phyloP scores from a whole-genome alignment of 1,140 invertebrate genomes.

The Zaprionus camerounensis region DNA sequence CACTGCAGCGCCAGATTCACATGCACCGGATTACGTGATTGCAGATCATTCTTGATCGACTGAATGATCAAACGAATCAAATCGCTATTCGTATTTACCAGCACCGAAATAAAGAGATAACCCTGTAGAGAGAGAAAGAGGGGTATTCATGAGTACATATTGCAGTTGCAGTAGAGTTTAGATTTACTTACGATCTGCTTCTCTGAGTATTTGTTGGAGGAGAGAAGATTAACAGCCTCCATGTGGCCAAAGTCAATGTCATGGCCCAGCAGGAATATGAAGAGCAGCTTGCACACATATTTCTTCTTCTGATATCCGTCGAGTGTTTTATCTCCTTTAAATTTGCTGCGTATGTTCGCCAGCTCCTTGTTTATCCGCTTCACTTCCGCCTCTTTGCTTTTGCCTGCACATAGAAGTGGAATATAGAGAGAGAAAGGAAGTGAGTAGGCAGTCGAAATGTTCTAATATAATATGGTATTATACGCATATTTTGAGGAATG shows the following conservation, averaged over 20 bases:
- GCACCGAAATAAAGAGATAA: slow-evolving; percentile 99
- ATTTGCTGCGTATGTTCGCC: slow-evolving; percentile 99
- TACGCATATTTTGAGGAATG: too few relatives aligned
- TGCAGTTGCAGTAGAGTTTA: not conserved
- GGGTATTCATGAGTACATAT: not conserved
- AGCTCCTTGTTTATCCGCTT: slow-evolving; percentile 99
- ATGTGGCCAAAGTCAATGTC: slow-evolving; percentile 99
- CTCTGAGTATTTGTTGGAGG: slow-evolving; percentile 99
- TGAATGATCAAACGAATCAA: slow-evolving; percentile 99
- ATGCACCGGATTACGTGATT: slow-evolving; percentile 98
- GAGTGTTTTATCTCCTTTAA: slow-evolving; percentile 99
- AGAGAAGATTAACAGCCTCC: slow-evolving; percentile 99
- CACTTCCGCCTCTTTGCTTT: slow-evolving; percentile 99
- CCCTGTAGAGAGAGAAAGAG: slow-evolving; percentile 88
- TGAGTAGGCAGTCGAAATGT: not conserved
- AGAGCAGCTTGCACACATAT: slow-evolving; percentile 99
- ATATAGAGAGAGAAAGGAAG: not conserved
- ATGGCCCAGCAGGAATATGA: slow-evolving; percentile 99
- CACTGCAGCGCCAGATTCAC: slow-evolving; percentile 99
- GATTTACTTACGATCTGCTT: slow-evolving; percentile 98
- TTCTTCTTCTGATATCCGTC: slow-evolving; percentile 99
- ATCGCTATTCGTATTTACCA: slow-evolving; percentile 99
- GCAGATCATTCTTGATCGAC: slow-evolving; percentile 99
- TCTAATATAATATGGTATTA: too few relatives aligned
- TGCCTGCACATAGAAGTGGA: slow-evolving; percentile 87